These are phyloP conservation scores for Tipula unca DNA, from an alignment of 2,888 invertebrate genomes.

Conservation along the genomic window DNA sequence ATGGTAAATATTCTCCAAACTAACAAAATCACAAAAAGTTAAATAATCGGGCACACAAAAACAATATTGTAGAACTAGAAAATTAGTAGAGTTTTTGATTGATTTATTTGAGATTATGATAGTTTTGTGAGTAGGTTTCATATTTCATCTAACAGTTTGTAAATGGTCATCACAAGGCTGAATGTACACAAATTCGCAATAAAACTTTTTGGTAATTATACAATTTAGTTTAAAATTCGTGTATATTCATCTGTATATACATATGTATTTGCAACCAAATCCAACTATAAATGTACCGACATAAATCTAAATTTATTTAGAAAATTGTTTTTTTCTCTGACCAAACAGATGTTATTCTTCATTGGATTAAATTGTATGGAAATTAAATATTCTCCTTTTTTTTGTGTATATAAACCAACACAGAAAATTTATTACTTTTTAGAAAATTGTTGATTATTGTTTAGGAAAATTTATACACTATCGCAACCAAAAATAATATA, in stretches of 20 bases:
- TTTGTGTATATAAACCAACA: neutral
- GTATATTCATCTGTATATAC: too few relatives aligned
- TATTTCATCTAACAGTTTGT: neutral
- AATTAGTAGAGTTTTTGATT: neutral
- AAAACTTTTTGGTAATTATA: neutral
- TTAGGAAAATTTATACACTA: neutral
- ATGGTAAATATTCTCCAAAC: too few relatives aligned
- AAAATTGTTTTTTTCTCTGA: neutral
- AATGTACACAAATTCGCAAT: too few relatives aligned
- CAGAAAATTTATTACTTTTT: neutral
- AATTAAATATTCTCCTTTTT: neutral
- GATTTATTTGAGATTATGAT: neutral
- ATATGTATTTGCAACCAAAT: neutral
- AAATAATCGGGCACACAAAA: neutral
- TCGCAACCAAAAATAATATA: neutral
- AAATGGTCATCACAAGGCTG: neutral
- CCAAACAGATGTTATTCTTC: slow-evolving; percentile 14
- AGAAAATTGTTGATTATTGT: neutral
- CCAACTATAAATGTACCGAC: neutral
- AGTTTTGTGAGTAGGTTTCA: neutral
- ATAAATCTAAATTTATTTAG: slow-evolving; percentile 14
- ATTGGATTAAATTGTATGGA: slow-evolving; percentile 14
- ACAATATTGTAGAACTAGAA: neutral
- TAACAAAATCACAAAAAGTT: neutral
- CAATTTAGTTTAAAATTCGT: neutral